A percentile compares a stretch with the other conserved stretches of the same genome.
Evolutionary conservation across 2,888 invertebrate genomes (phyloP).

Genomic region (Mythimna ferrago): DNA sequence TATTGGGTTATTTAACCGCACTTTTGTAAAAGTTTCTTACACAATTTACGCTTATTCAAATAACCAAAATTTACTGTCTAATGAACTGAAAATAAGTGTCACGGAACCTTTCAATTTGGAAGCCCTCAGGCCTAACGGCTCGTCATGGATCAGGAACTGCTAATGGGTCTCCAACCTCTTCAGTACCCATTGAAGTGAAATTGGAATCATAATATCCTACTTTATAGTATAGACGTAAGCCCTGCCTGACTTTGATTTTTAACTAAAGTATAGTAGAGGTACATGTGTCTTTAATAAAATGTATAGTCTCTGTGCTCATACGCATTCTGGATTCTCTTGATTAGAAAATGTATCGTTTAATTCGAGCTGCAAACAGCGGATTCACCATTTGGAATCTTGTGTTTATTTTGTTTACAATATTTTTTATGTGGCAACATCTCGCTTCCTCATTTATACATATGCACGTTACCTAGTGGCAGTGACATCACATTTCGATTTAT

Average conservation of each 20-base stretch:
- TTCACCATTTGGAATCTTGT: too few species aligned
- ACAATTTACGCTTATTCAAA: neutral
- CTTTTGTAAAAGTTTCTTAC: neutral
- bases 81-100: slow-evolving; percentile 29
- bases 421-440: too few species aligned
- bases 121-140: slow-evolving; percentile 23
- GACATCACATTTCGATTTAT: too few species aligned
- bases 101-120: slow-evolving; percentile 34
- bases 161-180: neutral
- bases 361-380: neutral
- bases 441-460: too few species aligned
- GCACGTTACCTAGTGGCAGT: too few species aligned
- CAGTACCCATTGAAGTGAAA: neutral
- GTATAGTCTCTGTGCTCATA: neutral
- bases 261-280: too few species aligned
- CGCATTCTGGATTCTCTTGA: neutral
- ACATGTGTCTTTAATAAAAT: too few species aligned
- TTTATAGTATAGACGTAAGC: neutral
- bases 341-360: neutral
- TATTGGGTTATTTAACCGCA: slow-evolving; percentile 3
- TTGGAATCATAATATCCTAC: neutral
- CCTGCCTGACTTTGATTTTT: too few species aligned
- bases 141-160: slow-evolving; percentile 25
- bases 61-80: slow-evolving; percentile 25
- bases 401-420: too few species aligned